These are phyloP conservation scores for Altica lythri DNA, from an alignment of 2,888 invertebrate genomes.

Conservation along the genomic window DNA sequence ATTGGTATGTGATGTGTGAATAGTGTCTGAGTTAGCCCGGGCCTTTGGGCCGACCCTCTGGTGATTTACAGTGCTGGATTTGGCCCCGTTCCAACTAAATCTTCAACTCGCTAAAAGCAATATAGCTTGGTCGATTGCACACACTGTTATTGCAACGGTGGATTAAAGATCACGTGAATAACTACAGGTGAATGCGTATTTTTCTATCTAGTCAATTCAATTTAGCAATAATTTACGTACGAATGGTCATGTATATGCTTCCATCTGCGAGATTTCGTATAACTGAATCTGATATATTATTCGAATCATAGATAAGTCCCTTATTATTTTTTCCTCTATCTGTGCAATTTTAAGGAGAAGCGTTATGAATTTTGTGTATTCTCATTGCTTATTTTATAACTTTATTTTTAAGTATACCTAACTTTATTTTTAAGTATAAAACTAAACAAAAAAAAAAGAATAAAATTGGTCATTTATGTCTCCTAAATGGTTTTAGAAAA, in stretches of 20 bases:
- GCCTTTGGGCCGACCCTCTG: conserved; percentile 26
- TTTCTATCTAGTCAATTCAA: conserved; percentile 12
- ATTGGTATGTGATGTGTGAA: conserved; percentile 30
- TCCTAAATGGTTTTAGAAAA: no score
- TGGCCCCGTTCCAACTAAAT: conserved; percentile 44
- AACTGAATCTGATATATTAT: no score
- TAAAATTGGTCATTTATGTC: no score
- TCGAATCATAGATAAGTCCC: no score
- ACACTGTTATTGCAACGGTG: conserved; percentile 14
- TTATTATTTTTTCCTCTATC: no score
- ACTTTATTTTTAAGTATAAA: no score
- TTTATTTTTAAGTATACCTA: no score
- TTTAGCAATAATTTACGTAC: conserved; percentile 14
- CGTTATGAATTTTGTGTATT: no score
- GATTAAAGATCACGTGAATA: conserved; percentile 13
- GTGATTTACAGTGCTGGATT: conserved; percentile 46
- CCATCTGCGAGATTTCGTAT: no score
- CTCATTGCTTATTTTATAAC: no score
- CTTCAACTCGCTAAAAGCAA: conserved; percentile 30
- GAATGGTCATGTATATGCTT: neutral
- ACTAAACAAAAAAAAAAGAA: no score
- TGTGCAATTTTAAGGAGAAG: no score
- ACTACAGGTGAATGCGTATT: conserved; percentile 15
- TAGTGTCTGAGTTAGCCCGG: conserved; percentile 24
- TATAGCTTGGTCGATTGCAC: conserved; percentile 25